Evolutionary conservation across 2,888 invertebrate genomes (phyloP), one percentile per base, ranked within the genome.

Genomic region (Limnephilus marmoratus): DNA sequence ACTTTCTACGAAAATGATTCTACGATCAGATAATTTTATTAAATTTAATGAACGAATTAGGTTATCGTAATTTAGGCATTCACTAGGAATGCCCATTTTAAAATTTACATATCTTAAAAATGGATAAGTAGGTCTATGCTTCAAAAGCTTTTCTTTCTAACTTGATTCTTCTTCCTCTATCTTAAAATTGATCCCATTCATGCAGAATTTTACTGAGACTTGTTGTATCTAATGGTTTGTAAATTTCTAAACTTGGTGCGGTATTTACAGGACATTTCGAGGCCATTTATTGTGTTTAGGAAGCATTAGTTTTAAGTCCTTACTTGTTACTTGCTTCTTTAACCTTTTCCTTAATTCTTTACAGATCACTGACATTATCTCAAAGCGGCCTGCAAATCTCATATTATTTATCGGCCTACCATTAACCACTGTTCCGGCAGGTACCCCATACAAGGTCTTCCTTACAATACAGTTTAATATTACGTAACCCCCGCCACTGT

Each of bases 401-500:
- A n/a, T n/a, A 68, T 68, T 68, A 68, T 68, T 68, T 68, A 68
- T 68, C 68, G 68, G 68, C 68, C 68, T 68, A 68, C 24, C 68
- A 68, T 68, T 68, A 68, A 24, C 24, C 68, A 68, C 68, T 68
- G 68, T 68, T 68, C 68, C 68, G 68, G 68, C 68, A 68, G 68
- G 68, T 24, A 24, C 24, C 68, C 68, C 68, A 24, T 68, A 68
- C 68, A 68, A 68, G 68, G 68, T 68, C 68, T 68, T 68, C 68
- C 68, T n/a, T 68, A 68, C 68, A 68, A 68, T 68, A 68, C 24
- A 24, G 68, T 68, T 68, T 68, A 68, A 9, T 68, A 24, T 68
- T 68, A 68, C 68, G 68, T n/a, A 68, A 41, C 41, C 92, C n/a
- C 85, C 90, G 90, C 29, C 49, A 92, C 90, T 83, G 89, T 31